phyloP scores from a whole-genome alignment of 2,113 vertebrate genomes.

The Malurus cyaneus region DNA sequence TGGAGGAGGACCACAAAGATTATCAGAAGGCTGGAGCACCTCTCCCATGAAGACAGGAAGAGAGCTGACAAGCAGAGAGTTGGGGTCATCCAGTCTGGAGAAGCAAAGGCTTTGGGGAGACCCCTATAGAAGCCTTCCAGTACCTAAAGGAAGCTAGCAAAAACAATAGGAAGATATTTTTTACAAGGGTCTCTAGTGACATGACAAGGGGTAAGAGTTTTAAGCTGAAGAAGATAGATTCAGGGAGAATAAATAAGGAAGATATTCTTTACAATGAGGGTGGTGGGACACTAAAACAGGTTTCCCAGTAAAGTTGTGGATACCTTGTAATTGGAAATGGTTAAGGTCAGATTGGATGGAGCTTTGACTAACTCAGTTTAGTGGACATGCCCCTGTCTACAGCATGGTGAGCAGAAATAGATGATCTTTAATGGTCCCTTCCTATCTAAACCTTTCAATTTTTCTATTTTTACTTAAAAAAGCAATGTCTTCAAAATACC shows the following conservation, averaged over 20 bases:
- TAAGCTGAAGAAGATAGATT: not conserved
- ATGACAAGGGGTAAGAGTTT: not conserved
- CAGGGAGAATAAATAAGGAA: not conserved
- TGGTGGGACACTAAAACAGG: not conserved
- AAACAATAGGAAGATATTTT: not conserved
- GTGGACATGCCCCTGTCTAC: not conserved
- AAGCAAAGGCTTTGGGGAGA: rapidly evolving
- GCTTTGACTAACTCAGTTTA: not conserved
- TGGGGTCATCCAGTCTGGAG: not conserved
- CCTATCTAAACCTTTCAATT: not conserved
- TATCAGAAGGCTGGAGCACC: not conserved
- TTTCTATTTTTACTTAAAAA: not conserved
- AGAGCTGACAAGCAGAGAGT: not conserved
- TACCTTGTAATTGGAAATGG: not conserved
- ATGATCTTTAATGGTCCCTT: not conserved
- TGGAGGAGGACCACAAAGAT: not conserved
- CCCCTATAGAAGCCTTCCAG: not conserved
- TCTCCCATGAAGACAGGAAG: not conserved
- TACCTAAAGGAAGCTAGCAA: not conserved
- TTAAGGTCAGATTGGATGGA: not conserved
- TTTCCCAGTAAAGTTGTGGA: not conserved
- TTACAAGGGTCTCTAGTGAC: not conserved
- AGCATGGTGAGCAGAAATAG: not conserved
- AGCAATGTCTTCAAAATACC: not conserved
- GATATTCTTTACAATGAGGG: not conserved